Conservation (phyloP, 2,888 invertebrate genomes). For the Lypha dubia region DNA sequence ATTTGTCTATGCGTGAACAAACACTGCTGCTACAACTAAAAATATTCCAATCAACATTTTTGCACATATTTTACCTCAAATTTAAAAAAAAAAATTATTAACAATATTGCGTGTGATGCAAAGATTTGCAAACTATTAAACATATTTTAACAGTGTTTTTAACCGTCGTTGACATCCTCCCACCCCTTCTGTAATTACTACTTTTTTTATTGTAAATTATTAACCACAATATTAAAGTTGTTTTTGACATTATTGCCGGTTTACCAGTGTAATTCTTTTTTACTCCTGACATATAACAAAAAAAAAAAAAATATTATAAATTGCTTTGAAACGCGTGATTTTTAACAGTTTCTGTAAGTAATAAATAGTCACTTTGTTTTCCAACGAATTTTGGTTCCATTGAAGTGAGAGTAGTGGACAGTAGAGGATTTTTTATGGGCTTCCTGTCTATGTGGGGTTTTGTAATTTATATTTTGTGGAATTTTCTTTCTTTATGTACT, state of each 20-base stretch:
- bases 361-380: slow-evolving; percentile 37
- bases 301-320: slow-evolving; percentile 59
- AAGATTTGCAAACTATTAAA: not conserved
- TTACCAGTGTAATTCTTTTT: slow-evolving; percentile 32
- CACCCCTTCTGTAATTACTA: too few relatives aligned
- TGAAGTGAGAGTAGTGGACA: too few relatives aligned
- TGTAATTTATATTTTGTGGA: not conserved
- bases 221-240: slow-evolving; percentile 43
- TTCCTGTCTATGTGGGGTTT: too few relatives aligned
- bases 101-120: slow-evolving; percentile 25
- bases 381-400: not conserved
- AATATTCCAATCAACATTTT: too few relatives aligned
- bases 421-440: too few relatives aligned
- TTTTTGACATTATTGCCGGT: slow-evolving; percentile 52
- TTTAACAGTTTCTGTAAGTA: slow-evolving; percentile 62
- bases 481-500: slow-evolving; percentile 1
- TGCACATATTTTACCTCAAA: not conserved
- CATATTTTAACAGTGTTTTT: not conserved
- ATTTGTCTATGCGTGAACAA: not conserved
- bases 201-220: slow-evolving; percentile 38
- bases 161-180: slow-evolving; percentile 18
- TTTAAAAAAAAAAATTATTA: not conserved
- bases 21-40: not conserved
- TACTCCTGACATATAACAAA: slow-evolving; percentile 39
- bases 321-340: slow-evolving; percentile 66